Percentiles rank a stretch among this genome's conserved stretches.
Evolutionary conservation across 2,888 invertebrate species (phyloP).

Genomic region (Caenorhabditis becei): DNA sequence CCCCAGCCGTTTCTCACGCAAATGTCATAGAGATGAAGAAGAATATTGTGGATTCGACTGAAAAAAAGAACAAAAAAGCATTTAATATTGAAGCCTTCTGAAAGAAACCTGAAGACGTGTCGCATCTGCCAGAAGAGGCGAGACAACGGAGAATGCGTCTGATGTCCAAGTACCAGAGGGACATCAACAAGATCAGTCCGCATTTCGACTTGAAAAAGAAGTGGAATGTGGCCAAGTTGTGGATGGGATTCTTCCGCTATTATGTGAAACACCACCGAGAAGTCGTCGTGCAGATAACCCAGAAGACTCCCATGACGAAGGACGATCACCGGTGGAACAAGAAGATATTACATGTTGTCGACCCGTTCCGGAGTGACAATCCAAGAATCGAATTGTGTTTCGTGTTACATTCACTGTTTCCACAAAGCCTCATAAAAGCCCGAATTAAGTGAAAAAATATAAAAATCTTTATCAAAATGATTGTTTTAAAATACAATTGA

Average conservation of each 20-base stretch:
- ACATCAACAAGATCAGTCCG: slow-evolving; percentile 19
- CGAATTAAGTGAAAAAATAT: too few species aligned
- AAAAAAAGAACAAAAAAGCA: too few species aligned
- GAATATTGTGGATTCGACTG: too few species aligned
- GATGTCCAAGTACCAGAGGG: slow-evolving; percentile 32
- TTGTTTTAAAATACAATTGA: too few species aligned
- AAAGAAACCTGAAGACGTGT: too few species aligned
- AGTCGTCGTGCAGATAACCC: slow-evolving; percentile 58
- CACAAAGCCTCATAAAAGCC: too few species aligned
- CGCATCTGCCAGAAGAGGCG: slow-evolving; percentile 38
- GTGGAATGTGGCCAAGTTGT: slow-evolving; percentile 44
- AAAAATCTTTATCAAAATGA: too few species aligned
- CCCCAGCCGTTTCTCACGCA: too few species aligned
- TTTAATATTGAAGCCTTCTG: too few species aligned
- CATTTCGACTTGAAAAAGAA: slow-evolving; percentile 28
- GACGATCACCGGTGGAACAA: slow-evolving; percentile 57
- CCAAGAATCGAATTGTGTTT: too few species aligned
- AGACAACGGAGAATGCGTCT: slow-evolving; percentile 31
- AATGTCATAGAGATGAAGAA: too few species aligned
- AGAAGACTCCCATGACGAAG: slow-evolving; percentile 18
- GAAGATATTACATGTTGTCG: slow-evolving; percentile 61
- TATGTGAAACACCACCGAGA: slow-evolving; percentile 38
- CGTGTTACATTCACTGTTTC: too few species aligned
- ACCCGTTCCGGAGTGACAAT: slow-evolving; percentile 65
- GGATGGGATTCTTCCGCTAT: slow-evolving; percentile 58